These are phyloP conservation scores for Ischnus inquisitorius DNA, from an alignment of 2,888 invertebrate species.

Conservation along the genomic window DNA sequence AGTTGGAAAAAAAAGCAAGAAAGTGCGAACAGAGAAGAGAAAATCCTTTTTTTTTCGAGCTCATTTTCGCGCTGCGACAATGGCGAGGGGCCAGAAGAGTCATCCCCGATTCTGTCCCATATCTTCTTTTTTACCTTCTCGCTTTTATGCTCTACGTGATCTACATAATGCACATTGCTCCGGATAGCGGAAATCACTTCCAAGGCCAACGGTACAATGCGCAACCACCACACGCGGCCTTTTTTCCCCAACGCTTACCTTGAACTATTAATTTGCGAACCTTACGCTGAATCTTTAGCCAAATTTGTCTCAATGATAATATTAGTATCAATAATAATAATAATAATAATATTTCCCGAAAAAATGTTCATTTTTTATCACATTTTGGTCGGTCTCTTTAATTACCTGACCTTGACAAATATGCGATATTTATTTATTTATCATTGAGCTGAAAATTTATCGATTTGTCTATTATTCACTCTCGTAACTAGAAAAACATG, in stretches of 20 bases:
- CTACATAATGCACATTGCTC: slow-evolving; percentile 63
- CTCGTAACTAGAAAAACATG: not conserved
- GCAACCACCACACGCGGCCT: not conserved
- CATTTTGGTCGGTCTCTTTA: no score
- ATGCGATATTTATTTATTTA: no score
- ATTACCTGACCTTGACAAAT: no score
- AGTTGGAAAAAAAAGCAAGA: slow-evolving; percentile 17
- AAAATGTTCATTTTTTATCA: no score
- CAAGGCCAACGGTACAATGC: slow-evolving; percentile 56
- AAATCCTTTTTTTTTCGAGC: slow-evolving; percentile 53
- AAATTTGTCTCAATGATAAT: no score
- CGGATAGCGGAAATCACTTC: slow-evolving; percentile 62
- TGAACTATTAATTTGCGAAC: not conserved
- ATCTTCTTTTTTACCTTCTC: slow-evolving; percentile 15
- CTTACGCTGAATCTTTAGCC: no score
- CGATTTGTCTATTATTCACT: not conserved
- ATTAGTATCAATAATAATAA: no score
- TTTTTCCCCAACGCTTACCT: slow-evolving; percentile 27
- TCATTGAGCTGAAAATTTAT: no score
- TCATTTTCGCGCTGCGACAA: slow-evolving; percentile 64
- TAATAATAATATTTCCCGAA: no score
- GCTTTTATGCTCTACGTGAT: slow-evolving; percentile 59
- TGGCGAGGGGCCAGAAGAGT: slow-evolving; percentile 45
- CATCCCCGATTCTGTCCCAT: slow-evolving; percentile 41
- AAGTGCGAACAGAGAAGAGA: not conserved